phyloP scores from a whole-genome alignment of 1,140 invertebrate species.

The Papilio dardanus region DNA sequence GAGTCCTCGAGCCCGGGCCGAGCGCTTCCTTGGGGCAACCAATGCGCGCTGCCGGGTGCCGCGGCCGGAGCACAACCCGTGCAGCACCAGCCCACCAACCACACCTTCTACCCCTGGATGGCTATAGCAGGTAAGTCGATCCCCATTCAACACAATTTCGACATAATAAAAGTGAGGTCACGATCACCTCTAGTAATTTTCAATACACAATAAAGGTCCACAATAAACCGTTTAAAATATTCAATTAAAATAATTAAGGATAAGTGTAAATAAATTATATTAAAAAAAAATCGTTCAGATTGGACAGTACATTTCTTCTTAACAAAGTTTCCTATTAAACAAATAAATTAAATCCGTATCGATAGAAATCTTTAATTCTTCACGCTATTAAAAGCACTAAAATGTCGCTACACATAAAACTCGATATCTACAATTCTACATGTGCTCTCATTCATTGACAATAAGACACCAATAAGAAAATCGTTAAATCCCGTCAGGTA shows the following conservation, averaged over 20 bases:
- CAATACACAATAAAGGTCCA: neutral
- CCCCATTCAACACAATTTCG: neutral
- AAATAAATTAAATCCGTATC: conserved; percentile 28
- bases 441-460: conserved; percentile 40
- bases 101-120: conserved; percentile 99
- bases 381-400: conserved; percentile 19
- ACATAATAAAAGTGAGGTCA: neutral
- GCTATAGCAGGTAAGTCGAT: conserved; percentile 97
- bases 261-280: neutral
- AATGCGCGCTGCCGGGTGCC: conserved; percentile 90
- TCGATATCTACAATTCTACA: conserved; percentile 6
- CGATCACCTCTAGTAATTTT: neutral
- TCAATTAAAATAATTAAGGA: neutral
- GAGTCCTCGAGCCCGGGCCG: conserved; percentile 88
- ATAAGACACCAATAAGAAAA: conserved; percentile 67
- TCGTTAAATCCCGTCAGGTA: conserved; percentile 54
- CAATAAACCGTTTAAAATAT: neutral
- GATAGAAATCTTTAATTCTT: conserved; percentile 33
- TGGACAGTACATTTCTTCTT: neutral
- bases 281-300: neutral
- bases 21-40: conserved; percentile 88
- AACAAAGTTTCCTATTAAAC: neutral
- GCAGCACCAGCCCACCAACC: conserved; percentile 94
- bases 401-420: conserved; percentile 20
- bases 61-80: conserved; percentile 91